Percentiles rank a stretch among this genome's conserved stretches.
These are phyloP conservation scores for Dermatemys mawii DNA, from an alignment of 2,113 vertebrate species.

Conservation along the genomic window DNA sequence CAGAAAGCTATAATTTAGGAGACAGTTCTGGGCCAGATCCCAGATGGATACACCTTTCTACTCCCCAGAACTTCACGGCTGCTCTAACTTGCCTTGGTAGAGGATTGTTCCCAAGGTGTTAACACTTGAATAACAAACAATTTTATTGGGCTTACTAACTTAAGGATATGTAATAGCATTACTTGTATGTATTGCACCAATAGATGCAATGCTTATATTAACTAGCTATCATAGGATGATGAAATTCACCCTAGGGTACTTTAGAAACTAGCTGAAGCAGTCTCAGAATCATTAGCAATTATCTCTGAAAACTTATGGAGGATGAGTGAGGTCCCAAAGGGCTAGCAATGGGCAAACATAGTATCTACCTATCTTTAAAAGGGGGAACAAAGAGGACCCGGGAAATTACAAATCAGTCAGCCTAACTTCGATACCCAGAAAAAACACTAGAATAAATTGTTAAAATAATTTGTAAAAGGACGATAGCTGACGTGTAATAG, in stretches of 20 bases:
- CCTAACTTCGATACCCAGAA: neutral
- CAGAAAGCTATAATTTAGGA: neutral
- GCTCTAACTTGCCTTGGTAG: neutral
- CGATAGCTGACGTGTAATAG: neutral
- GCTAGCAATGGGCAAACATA: neutral
- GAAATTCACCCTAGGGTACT: neutral
- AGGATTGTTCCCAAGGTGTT: neutral
- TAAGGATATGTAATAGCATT: no score
- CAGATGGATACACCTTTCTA: neutral
- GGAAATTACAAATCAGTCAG: neutral
- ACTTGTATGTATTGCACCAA: neutral
- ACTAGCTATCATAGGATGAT: neutral
- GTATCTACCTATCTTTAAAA: neutral
- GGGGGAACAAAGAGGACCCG: neutral
- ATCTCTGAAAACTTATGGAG: no score
- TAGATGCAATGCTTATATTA: neutral
- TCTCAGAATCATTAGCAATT: no score
- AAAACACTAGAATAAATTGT: neutral
- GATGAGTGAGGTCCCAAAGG: neutral
- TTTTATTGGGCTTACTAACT: neutral
- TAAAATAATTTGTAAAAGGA: neutral
- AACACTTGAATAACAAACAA: neutral
- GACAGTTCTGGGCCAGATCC: neutral
- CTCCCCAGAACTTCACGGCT: neutral
- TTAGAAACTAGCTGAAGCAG: neutral